A percentile compares a stretch with the other conserved stretches of the same genome.
Conservation (phyloP, 2,797 vertebrate genomes). For the Balearica regulorum region DNA sequence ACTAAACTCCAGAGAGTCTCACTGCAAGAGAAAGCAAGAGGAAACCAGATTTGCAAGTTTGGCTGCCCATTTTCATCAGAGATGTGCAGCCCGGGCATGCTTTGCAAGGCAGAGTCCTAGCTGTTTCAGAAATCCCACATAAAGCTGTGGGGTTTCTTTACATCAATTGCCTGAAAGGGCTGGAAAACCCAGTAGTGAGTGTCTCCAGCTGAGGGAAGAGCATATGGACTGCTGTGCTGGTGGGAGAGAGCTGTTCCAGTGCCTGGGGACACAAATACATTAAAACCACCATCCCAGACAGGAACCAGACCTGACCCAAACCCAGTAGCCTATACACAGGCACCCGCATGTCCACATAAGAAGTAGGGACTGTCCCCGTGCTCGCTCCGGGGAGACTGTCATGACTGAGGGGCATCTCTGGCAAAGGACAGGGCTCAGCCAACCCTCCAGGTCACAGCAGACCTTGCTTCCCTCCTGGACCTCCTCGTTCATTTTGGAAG, state of each 20-base stretch:
- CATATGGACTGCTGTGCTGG: not conserved
- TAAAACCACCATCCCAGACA: not conserved
- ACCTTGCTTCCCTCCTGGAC: not conserved
- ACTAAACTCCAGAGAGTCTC: not conserved
- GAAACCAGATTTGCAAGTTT: not conserved
- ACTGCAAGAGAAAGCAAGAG: not conserved
- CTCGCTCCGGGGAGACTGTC: not conserved
- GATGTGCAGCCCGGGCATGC: not conserved
- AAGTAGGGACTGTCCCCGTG: not conserved
- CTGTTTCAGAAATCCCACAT: not conserved
- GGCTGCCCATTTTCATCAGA: not conserved
- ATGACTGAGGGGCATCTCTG: not conserved
- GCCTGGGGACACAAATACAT: not conserved
- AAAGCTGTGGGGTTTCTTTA: not conserved
- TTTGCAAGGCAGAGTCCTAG: not conserved
- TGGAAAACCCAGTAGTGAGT: not conserved
- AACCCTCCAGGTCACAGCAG: not conserved
- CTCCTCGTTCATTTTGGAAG: not conserved
- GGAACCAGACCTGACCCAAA: not conserved
- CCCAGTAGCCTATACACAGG: not conserved
- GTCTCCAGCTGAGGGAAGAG: not conserved
- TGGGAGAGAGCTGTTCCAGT: not conserved
- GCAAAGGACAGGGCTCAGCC: not conserved
- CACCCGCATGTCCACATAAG: rapidly evolving
- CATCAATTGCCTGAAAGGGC: not conserved